phyloP scores from a whole-genome alignment of 2,888 invertebrate species.

The Agriotes lineatus region DNA sequence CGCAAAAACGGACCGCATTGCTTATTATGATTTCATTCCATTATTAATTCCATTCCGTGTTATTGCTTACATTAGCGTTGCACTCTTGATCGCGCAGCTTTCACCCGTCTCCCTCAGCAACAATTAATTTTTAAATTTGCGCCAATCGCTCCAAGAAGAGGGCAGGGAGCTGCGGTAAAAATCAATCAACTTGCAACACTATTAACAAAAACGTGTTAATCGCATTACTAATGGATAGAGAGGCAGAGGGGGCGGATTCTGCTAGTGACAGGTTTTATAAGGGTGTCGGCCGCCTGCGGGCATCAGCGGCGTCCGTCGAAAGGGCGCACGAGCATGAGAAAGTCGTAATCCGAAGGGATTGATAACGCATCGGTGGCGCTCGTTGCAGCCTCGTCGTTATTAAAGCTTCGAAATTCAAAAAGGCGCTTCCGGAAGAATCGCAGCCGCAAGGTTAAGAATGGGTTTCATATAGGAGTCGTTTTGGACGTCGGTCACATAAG shows the following conservation, averaged over 20 bases:
- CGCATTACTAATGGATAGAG: constrained; percentile 62
- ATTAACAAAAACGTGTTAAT: constrained; percentile 64
- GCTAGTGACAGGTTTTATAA: constrained; percentile 65
- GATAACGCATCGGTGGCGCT: constrained; percentile 21
- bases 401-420: too few species aligned
- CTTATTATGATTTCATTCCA: constrained; percentile 39
- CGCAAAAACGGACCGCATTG: constrained; percentile 41
- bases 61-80: neutral
- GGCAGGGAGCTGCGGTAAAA: constrained; percentile 54
- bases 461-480: constrained; percentile 4
- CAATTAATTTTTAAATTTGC: neutral
- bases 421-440: too few species aligned
- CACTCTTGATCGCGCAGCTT: neutral
- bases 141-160: neutral
- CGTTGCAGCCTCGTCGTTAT: too few species aligned
- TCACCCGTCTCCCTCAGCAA: neutral
- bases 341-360: constrained; percentile 25
- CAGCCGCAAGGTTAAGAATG: neutral
- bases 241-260: constrained; percentile 56
- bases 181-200: constrained; percentile 61
- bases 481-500: constrained; percentile 39
- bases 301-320: constrained; percentile 55
- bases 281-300: constrained; percentile 64
- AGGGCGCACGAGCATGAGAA: constrained; percentile 37
- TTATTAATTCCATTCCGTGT: constrained; percentile 30